A percentile compares a stretch with the other conserved stretches of the same genome.
These are phyloP conservation scores for Cyclura pinguis DNA, from an alignment of 2,797 vertebrate species.

Conservation along the genomic window DNA sequence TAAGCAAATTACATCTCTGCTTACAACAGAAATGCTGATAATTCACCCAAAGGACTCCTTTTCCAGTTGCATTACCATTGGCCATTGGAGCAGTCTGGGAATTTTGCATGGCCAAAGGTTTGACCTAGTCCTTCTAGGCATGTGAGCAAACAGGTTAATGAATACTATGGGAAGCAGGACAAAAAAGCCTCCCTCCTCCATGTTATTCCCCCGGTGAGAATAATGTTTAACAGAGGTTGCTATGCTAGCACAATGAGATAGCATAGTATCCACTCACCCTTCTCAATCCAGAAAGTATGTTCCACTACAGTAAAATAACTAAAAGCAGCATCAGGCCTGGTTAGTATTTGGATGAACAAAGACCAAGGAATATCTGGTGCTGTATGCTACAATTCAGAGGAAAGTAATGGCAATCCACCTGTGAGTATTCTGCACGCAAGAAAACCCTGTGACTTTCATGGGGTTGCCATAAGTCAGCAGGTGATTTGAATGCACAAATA, in stretches of 20 bases:
- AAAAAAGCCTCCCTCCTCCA: neutral
- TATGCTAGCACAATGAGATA: neutral
- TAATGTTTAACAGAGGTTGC: constrained; percentile 11
- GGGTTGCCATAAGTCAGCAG: too few relatives aligned
- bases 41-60: neutral
- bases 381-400: too few relatives aligned
- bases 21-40: neutral
- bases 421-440: too few relatives aligned
- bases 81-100: neutral
- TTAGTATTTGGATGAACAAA: too few relatives aligned
- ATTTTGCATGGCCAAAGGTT: neutral
- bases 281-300: neutral
- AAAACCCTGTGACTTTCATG: too few relatives aligned
- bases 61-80: accelerated
- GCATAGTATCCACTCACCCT: neutral
- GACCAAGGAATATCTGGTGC: too few relatives aligned
- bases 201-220: neutral
- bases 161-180: neutral
- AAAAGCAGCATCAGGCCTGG: too few relatives aligned
- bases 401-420: too few relatives aligned
- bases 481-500: too few relatives aligned
- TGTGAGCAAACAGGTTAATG: constrained; percentile 49
- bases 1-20: neutral
- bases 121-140: neutral
- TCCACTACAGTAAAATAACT: neutral